Base-by-base conservation (phyloP, 2,797 vertebrate genomes). In the Dicrostonyx torquatus region DNA sequence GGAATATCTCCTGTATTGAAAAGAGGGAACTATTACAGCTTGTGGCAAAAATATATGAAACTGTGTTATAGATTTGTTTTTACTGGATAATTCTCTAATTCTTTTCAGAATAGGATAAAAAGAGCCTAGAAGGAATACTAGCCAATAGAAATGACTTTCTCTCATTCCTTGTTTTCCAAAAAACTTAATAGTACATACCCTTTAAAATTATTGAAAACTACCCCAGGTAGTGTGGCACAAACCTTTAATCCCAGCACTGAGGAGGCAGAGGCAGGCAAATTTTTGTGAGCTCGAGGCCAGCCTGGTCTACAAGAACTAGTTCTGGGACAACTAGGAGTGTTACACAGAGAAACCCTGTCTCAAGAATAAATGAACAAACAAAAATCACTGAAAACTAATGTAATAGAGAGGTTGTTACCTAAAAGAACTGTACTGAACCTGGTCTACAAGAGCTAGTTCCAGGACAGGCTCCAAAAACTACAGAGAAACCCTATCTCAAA, bases 31-130 rank as follows among this genome's bases (percentile, higher is more conserved):
- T 22, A 15, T 62, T n/a, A 26, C 45, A 66, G 17, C 53, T 94
- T 87, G 14, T 95, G 10, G 76, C 78, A 90, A 53, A 79, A 72
- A 40, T 70, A 58, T 72, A 37, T 87, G 72, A 80, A 92, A 87
- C 50, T 93, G 43, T 82, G 17, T 45, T 92, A 34, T 13, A 90
- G 22, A 79, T 73, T 73, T 92, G 0, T 43, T 90, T 80, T 40
- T 76, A 87, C 4, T 89, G 12, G 48, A 50, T 77, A 78, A 45
- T 84, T 87, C 79, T 90, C 34, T 88, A 89, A 50, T 94, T 90
- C 72, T 13, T 87, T 90, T 92, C 53, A 70, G 48, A 90, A 90
- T 58, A 72, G 20, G 34, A 48, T 4, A 86, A 87, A 82, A 83
- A 10, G n/a, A 87, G 40, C 43, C 24, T 90, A 14, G 88, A 91